Evolutionary conservation across 2,797 vertebrate species (phyloP), one percentile per base, ranked within the genome.

Genomic region (Brachymystax lenok): DNA sequence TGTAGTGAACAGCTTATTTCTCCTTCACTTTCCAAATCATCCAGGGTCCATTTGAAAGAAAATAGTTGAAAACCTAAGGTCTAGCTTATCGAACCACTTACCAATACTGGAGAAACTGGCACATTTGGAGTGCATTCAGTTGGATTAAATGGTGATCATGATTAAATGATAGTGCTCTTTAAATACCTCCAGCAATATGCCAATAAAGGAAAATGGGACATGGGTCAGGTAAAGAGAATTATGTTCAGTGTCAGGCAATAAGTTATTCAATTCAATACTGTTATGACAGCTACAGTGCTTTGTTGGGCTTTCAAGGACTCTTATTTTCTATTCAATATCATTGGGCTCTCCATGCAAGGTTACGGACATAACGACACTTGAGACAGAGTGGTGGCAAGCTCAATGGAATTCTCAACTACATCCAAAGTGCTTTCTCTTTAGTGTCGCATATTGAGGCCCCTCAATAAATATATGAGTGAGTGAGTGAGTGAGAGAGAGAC

Each of bases 281-380:
- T 40, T 75, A 73, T 69, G 71, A 64, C 71, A 77, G 46, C 52
- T 52, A 51, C 19, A 80, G 52, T 27, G 78, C 76, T 89, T 90
- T 77, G 85, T 88, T 89, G 63, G 76, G 79, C 54, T 28, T 88
- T 90, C 84, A 90, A 91, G 86, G 89, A 89, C 86, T 30, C 50
- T 4, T 8, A 14, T 24, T 3, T 8, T 13, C 24, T 67, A 30
- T 3, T 68, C 79, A 75, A 83, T 88, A 81, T 89, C 79, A 88
- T 79, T 73, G 50, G 73, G 64, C 76, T 79, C 86, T 88, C 81
- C 73, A 88, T 87, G 85, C 86, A 89, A 90, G 88, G 87, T 90
- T 82, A 80, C 56, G 78, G 35, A 73, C 68, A 30, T 3, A 75
- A n/a, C 21, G 2, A 72, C 52, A 33, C 16, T 79, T 46, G 88